Evolutionary conservation across 2,888 invertebrate genomes (phyloP).

Genomic region (Abscondita cerata): DNA sequence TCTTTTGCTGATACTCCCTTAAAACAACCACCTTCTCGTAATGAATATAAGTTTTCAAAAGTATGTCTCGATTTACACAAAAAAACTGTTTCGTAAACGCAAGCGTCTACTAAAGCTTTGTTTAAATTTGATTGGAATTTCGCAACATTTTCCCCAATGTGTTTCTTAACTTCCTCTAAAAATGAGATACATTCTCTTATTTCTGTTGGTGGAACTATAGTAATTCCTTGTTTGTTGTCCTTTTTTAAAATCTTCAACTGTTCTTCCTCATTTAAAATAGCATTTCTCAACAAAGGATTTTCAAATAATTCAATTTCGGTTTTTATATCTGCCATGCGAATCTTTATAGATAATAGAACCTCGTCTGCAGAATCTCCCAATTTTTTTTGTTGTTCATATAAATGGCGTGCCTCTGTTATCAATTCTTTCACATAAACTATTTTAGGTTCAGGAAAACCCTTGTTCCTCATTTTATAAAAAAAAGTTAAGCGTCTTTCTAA

Average conservation of each 20-base stretch:
- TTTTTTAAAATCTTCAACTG: constrained; percentile 30
- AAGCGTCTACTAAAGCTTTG: constrained; percentile 57
- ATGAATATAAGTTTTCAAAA: constrained; percentile 60
- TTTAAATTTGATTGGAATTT: constrained; percentile 57
- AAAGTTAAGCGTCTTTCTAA: constrained; percentile 63
- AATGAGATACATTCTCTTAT: constrained; percentile 60
- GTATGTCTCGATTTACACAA: constrained; percentile 61
- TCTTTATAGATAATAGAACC: constrained; percentile 63
- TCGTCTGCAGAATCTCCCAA: constrained; percentile 55
- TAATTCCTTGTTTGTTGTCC: constrained; percentile 41
- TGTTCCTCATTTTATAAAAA: constrained; percentile 66
- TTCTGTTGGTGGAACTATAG: constrained; percentile 61
- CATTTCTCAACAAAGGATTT: constrained; percentile 65
- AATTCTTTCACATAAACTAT: constrained; percentile 63
- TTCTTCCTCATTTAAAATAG: constrained; percentile 51
- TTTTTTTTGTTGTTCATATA: constrained; percentile 60
- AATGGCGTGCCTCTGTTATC: constrained; percentile 62
- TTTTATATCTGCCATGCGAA: constrained; percentile 64
- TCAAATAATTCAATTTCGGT: constrained; percentile 67
- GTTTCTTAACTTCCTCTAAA: constrained; percentile 56
- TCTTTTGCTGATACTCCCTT: constrained; percentile 47
- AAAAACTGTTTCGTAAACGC: constrained; percentile 60
- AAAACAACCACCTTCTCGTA: constrained; percentile 61
- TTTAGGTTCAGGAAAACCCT: constrained; percentile 60
- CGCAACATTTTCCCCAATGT: constrained; percentile 55